Percentiles rank a stretch among this genome's conserved stretches.
Conservation (phyloP, 2,797 vertebrate genomes). For the Artibeus jamaicensis region DNA sequence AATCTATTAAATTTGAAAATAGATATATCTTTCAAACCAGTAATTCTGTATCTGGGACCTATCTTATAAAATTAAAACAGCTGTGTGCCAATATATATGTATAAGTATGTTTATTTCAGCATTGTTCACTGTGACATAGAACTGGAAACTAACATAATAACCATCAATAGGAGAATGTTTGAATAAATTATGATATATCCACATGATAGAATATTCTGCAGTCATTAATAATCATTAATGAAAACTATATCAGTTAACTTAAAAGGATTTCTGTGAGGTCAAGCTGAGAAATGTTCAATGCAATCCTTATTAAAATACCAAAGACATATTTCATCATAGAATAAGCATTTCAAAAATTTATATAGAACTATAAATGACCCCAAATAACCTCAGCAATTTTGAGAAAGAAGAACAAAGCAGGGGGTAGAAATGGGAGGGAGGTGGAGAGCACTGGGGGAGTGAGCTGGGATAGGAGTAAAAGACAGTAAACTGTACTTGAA, state of each 20-base stretch:
- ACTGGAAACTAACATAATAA: not conserved
- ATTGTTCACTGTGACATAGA: conserved; percentile 5
- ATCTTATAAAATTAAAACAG: conserved; percentile 38
- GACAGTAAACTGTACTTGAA: no score
- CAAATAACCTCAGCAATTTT: no score
- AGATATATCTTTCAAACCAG: not conserved
- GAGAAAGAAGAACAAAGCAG: no score
- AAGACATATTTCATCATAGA: no score
- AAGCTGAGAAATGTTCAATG: not conserved
- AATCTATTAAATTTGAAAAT: conserved; percentile 47
- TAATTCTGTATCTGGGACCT: not conserved
- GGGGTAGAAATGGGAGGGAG: no score
- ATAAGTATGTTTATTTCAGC: not conserved
- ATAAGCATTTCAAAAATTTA: no score
- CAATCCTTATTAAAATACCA: no score
- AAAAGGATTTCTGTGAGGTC: not conserved
- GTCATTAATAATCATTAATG: not conserved
- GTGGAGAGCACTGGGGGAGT: no score
- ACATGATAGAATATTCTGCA: not conserved
- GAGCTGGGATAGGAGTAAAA: no score
- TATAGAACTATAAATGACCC: no score
- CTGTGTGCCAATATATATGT: not conserved
- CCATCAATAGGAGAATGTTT: not conserved
- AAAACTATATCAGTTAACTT: not conserved
- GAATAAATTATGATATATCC: not conserved